phyloP scores from a whole-genome alignment of 2,888 invertebrate species.

The Lepidonotus clava region DNA sequence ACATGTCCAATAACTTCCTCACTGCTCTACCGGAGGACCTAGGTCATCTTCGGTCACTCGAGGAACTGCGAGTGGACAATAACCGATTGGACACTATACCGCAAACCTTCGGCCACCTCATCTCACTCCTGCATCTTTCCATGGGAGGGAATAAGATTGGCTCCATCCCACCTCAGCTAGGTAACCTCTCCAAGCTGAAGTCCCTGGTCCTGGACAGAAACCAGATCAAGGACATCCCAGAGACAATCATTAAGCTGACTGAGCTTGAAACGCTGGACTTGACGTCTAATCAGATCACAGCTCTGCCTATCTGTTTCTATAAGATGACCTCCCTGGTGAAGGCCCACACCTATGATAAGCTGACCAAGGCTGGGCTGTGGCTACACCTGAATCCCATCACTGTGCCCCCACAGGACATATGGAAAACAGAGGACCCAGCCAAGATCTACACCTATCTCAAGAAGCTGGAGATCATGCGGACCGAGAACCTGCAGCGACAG shows the following conservation, averaged over 20 bases:
- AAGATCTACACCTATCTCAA: constrained; percentile 76
- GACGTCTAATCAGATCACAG: constrained; percentile 73
- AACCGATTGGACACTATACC: constrained; percentile 75
- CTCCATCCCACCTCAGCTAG: constrained; percentile 72
- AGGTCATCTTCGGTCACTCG: constrained; percentile 70
- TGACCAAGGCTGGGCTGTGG: constrained; percentile 78
- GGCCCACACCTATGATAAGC: constrained; percentile 76
- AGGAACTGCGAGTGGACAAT: constrained; percentile 69
- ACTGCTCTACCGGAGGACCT: constrained; percentile 74
- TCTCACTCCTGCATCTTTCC: constrained; percentile 73
- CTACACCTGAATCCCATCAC: constrained; percentile 78
- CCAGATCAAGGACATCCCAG: constrained; percentile 72
- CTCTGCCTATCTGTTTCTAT: constrained; percentile 75
- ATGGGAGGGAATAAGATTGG: constrained; percentile 74
- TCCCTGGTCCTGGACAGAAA: constrained; percentile 73
- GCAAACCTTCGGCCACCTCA: constrained; percentile 70
- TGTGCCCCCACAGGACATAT: constrained; percentile 77
- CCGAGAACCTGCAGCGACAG: constrained; percentile 76
- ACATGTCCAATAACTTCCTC: constrained; percentile 76
- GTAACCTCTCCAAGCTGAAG: constrained; percentile 71
- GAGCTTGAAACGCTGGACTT: constrained; percentile 77
- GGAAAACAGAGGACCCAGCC: constrained; percentile 76
- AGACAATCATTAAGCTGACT: constrained; percentile 74
- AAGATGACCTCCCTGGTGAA: constrained; percentile 71
- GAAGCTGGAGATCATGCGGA: constrained; percentile 72